Evolutionary conservation across 2,797 vertebrate genomes (phyloP), one percentile per base, ranked within the genome.

Genomic region (Lepilemur ruficaudatus): DNA sequence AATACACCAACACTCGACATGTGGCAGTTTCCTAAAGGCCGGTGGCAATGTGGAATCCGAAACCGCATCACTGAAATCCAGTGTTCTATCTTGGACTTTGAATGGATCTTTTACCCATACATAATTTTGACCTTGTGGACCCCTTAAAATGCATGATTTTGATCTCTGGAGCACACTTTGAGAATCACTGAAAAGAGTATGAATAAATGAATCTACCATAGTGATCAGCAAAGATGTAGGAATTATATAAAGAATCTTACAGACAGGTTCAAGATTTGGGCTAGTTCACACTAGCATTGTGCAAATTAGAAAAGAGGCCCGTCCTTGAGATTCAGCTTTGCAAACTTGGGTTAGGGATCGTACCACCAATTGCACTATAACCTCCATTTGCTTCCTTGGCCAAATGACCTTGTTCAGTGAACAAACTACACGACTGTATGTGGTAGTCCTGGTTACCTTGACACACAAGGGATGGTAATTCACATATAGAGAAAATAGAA

Each of bases 151-250:
- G 55, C 55, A 57, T 25, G 55, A 57, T 57, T 57, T 25, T 57
- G 10, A 30, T 52, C 38, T 65, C 57, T 82, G 57, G 17, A 88
- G 2, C 10, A 59, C 4, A 84, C 4, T 55, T 30, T 70, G 50
- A 87, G 23, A 91, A 94, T 41, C 17, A 59, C 4, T 52, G 81
- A 90, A 83, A 92, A 61, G 13, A 89, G 10, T 69, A n/a, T 30
- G 15, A 85, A 80, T 46, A 20, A 80, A 28, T 73, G 1, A 81
- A 82, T 63, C 18, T 30, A 78, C 55, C 25, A 63, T 5, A 69
- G 30, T 1, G 7, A 65, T 22, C 59, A 75, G 18, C 5, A 20
- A 76, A 86, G 28, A 80, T 46, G 20, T 23, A 57, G 35, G n/a
- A 65, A 59, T 23, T 41, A 14, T 28, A 65, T 22, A 78, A 78